Base-by-base conservation (phyloP, 2,888 invertebrate species). In the Calliphora vomitoria region DNA sequence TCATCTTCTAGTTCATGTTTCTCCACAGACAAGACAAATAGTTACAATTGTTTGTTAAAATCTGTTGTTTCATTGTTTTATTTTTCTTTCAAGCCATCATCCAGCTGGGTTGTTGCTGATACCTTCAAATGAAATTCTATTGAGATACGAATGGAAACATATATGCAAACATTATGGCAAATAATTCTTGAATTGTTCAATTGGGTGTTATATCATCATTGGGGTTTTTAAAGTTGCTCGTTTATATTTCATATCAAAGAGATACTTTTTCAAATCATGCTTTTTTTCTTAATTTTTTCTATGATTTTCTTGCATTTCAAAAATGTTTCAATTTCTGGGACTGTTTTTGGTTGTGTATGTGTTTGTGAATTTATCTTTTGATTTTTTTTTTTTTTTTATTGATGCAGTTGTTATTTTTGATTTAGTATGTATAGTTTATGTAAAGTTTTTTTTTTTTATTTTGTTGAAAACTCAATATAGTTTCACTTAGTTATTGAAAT, bases 1-100 rank as follows among this genome's bases (percentile, higher is more conserved):
- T 47, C 66, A 82, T 82, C 58, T 66, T 75, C 44, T 50, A 58
- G 82, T 78, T 83, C 71, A 38, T 71, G 64, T 80, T 80, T 13
- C 44, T 35, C n/a, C 35, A 47, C 72, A 75, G 79, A 82, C 82
- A 85, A 87, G 79, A 82, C 85, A 87, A 87, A 83, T 79, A 79
- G 87, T 87, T 85, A 82, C 87, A 87, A 87, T 85, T 85, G 82
- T 85, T 87, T 85, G 78, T 60, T 75, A 50, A 38, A 83, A 83
- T 83, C 80, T 76, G 64, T 72, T 87, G 62, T 66, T 71, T 25
- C 72, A 64, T 66, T 47, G 11, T 5, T 58, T 55, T 35, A n/a
- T 35, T 5, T 35, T 72, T 5, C 53, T 20, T 58, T 15, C 55
- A 20, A 58, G 38, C 72, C 31, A 55, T 3, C 18, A 41, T 66